Evolutionary conservation across 2,888 invertebrate species (phyloP), one percentile per base, ranked within the genome.

Genomic region (Toxonevra muliebris): DNA sequence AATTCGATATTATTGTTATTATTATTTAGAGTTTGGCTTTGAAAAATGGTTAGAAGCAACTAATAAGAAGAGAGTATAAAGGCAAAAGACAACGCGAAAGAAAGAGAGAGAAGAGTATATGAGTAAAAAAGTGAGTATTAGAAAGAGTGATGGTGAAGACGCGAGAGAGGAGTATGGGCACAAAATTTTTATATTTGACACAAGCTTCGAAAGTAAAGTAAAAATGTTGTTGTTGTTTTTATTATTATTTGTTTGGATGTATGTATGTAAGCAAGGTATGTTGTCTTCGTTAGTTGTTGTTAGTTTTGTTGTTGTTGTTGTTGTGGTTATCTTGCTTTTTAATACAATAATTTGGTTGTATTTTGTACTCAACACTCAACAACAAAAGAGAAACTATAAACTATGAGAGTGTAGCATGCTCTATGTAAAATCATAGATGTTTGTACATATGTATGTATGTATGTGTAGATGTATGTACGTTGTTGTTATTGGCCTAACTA

Each of bases 401-500:
- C 3, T 30, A 30, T 30, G 30, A 2, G 30, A 30, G 30, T 30
- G 30, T 40, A 60, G 15, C 50, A 62, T 63, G 63, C 53, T 63
- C 63, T 54, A 55, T 43, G 63, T 63, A 55, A 54, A 63, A 63
- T 15, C 1, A 48, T 12, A 48, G 57, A 19, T 57, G 50, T 62
- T 61, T 13, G 53, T 65, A 58, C 20, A 40, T 15, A 48, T 15
- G 48, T 12, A n/a, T 15, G 48, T 48, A 8, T 12, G 11, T 19
- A n/a, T n/a, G n/a, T n/a, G n/a, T n/a, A n/a, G n/a, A n/a, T n/a
- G 48, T 12, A n/a, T 15, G 48, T 48, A 8, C 48, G 11, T 19
- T 30, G 45, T 54, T 62, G 55, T 69, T 79, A 79, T 78, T 78
- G 78, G 78, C 79, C 80, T 78, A 77, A 76, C 74, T 48, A 73